Percentiles rank a stretch among this genome's conserved stretches.
Conservation (phyloP, 2,888 invertebrate species). For the Lamellibrachia columna region DNA sequence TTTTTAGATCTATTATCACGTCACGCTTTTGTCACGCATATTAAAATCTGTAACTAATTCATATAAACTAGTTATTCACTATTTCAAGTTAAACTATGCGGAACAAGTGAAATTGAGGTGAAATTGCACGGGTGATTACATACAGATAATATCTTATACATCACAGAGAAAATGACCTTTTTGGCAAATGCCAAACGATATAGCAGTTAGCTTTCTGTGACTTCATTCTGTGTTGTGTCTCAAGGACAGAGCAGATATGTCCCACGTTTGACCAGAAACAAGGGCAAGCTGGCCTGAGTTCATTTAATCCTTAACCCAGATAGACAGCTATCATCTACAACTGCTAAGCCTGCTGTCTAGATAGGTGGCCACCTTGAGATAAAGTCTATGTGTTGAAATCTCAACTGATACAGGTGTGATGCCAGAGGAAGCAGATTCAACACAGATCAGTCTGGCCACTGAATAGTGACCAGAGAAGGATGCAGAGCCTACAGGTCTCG, state of each 20-base stretch:
- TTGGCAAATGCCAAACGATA: background rate
- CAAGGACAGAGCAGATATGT: background rate
- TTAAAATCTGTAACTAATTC: background rate
- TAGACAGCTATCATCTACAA: background rate
- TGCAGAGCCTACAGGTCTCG: too few species aligned
- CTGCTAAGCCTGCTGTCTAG: background rate
- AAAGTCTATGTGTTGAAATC: constrained; percentile 3
- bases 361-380: background rate
- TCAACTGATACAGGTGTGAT: background rate
- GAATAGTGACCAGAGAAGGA: background rate
- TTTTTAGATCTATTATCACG: background rate
- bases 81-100: background rate
- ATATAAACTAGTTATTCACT: background rate
- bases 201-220: background rate
- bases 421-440: background rate
- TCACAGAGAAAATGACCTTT: background rate
- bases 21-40: too few species aligned
- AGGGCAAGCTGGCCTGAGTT: background rate
- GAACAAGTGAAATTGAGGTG: background rate
- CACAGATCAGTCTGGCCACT: background rate
- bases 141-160: background rate
- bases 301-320: background rate
- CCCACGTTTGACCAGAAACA: background rate
- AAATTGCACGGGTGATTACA: background rate
- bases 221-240: background rate